Base-by-base conservation (phyloP, 53 echinoderm and acorn worm species). In the Apostichopus leukothele region DNA sequence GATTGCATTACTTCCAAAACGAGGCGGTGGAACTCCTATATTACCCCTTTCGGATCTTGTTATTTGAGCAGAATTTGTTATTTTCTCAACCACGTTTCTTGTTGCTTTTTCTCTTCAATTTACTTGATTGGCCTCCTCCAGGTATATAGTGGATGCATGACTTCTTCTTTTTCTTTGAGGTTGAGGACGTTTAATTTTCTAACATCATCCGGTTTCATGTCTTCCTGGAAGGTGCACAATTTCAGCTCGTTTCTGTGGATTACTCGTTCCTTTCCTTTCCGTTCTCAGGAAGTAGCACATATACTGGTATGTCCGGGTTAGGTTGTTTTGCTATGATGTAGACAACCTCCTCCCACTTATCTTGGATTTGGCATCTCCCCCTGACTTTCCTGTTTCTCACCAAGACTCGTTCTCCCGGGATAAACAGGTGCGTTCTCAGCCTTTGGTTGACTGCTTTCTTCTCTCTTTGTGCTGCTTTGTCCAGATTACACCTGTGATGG, bases 331-430 rank as follows among this genome's bases (percentile, higher is more conserved):
- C 18, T 23, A 88, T 52, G 51, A 88, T 3, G 50, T 52, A 88
- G 10, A 52, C 10, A 1, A 26, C 25, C 2, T 55, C 26, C 21
- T 57, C 60, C 76, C 76, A 88, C 55, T 88, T 88, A 51, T 76
- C 88, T 22, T 53, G 21, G 12, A 88, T 76, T 27, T 88, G 76
- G 20, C 13, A 19, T 14, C 57, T 53, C 10, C 88, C 76, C 57
- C 77, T 88, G 54, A 22, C 6, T 20, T 57, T 25, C 14, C 52
- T 53, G 26, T 88, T 88, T 53, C 77, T 78, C 9, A 89, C 63
- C 25, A 89, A 78, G 22, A 89, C 89, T 60, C 89, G 21, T 53
- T 88, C 89, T 14, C 89, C 89, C 1, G 78, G 77, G 57, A 78
- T 57, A 10, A 89, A 19, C 10, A 78, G 89, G 18, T 16, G 14